These are phyloP conservation scores for Pangasianodon hypophthalmus DNA, from an alignment of 2,113 vertebrate genomes.

Conservation along the genomic window DNA sequence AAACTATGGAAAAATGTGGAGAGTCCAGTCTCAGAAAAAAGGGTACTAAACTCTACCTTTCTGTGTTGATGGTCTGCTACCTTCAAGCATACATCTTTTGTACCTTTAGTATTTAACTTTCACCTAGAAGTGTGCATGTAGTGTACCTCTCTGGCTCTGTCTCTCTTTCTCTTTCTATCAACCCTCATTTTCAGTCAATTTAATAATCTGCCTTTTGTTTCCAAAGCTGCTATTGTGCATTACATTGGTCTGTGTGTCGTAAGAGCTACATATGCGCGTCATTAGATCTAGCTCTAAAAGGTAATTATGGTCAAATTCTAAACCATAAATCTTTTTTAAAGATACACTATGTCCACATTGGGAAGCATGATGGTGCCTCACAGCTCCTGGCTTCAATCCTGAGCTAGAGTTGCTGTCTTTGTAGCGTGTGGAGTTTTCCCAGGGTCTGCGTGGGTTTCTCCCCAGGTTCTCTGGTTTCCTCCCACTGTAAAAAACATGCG, in stretches of 20 bases:
- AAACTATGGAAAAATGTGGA: not conserved
- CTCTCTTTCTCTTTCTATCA: not conserved
- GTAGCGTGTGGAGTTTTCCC: not conserved
- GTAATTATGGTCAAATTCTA: not conserved
- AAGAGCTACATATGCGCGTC: constrained; percentile 49
- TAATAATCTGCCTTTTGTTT: constrained; percentile 87
- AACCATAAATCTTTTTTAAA: not conserved
- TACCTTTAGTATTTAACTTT: not conserved
- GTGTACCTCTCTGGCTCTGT: not conserved
- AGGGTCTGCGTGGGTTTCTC: not conserved
- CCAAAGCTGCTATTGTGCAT: constrained; percentile 77
- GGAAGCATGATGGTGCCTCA: not conserved
- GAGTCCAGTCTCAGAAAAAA: not conserved
- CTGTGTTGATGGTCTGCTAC: not conserved
- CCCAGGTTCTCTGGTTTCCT: not conserved
- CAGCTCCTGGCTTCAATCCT: not conserved
- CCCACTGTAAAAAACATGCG: not conserved
- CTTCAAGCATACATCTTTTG: not conserved
- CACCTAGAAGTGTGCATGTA: not conserved
- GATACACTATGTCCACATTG: not conserved
- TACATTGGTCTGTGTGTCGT: constrained; percentile 75
- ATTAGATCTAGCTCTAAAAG: not conserved
- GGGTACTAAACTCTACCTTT: not conserved
- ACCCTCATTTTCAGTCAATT: not conserved
- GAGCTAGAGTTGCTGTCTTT: not conserved